These are phyloP conservation scores for Oscheius sp. DNA, from an alignment of 2,888 invertebrate genomes.

Conservation along the genomic window DNA sequence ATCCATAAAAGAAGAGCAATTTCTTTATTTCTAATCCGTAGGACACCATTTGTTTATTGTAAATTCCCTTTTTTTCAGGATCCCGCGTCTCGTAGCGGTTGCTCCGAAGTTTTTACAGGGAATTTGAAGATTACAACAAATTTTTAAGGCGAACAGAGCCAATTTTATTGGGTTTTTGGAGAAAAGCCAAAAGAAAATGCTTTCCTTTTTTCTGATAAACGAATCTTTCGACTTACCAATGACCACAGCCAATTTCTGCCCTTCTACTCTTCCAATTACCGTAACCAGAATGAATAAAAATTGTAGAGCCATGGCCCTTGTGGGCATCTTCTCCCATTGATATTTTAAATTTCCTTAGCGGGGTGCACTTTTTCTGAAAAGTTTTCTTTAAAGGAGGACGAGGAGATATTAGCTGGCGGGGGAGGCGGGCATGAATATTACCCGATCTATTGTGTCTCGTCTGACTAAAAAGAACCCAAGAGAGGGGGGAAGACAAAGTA, in stretches of 20 bases:
- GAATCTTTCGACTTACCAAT: constrained; percentile 14
- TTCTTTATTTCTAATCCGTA: no score
- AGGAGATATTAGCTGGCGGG: not conserved
- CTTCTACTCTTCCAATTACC: not conserved
- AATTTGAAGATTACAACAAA: no score
- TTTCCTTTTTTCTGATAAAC: no score
- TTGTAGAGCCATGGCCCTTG: not conserved
- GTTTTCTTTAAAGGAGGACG: not conserved
- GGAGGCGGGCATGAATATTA: not conserved
- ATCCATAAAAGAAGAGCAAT: no score
- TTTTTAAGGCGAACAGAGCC: no score
- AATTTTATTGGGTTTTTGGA: no score
- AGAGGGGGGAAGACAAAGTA: not conserved
- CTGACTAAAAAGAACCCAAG: not conserved
- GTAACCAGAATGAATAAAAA: not conserved
- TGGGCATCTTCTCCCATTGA: constrained; percentile 12
- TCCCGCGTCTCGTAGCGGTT: no score
- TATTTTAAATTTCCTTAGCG: not conserved
- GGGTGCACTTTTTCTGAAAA: not conserved
- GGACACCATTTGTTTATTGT: no score
- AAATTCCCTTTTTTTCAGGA: no score
- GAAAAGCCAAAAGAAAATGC: no score
- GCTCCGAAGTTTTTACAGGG: no score
- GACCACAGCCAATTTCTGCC: constrained; percentile 25
- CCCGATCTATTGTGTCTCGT: not conserved